Evolutionary conservation across 23 tunicate species (phyloP).

Genomic region (Ciona savignyi): DNA sequence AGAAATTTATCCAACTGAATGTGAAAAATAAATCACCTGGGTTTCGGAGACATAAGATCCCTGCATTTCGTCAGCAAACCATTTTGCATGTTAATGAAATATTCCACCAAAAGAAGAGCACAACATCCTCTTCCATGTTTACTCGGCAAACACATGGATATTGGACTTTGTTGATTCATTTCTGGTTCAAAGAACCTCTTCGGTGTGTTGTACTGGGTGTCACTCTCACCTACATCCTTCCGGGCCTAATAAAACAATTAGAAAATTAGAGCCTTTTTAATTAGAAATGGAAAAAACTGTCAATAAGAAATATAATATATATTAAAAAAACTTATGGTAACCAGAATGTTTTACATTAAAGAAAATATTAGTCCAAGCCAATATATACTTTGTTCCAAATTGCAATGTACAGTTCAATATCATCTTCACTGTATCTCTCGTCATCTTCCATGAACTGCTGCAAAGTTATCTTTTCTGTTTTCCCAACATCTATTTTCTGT

Average conservation of each 20-base stretch:
- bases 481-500: slow-evolving; percentile 40
- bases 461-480: slow-evolving; percentile 42
- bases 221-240: too few relatives aligned
- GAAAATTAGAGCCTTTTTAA: too few relatives aligned
- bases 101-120: slow-evolving; percentile 46
- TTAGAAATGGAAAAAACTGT: background rate
- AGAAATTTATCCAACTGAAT: background rate
- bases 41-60: slow-evolving; percentile 18
- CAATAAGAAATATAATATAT: background rate
- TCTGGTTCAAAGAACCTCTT: slow-evolving; percentile 7
- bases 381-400: slow-evolving; percentile 61
- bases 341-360: too few relatives aligned
- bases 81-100: slow-evolving; percentile 50
- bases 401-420: slow-evolving; percentile 36
- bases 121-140: slow-evolving; percentile 64
- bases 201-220: slow-evolving; percentile 4
- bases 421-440: slow-evolving; percentile 21
- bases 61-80: slow-evolving; percentile 39
- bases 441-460: slow-evolving; percentile 37
- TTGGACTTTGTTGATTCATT: slow-evolving; percentile 39
- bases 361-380: too few relatives aligned
- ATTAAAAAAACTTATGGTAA: background rate
- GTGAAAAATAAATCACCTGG: slow-evolving; percentile 13
- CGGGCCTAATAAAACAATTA: too few relatives aligned
- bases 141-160: slow-evolving; percentile 71